Evolutionary conservation across 2,888 invertebrate genomes (phyloP), one percentile per base, ranked within the genome.

Genomic region (Caenorhabditis virilis): DNA sequence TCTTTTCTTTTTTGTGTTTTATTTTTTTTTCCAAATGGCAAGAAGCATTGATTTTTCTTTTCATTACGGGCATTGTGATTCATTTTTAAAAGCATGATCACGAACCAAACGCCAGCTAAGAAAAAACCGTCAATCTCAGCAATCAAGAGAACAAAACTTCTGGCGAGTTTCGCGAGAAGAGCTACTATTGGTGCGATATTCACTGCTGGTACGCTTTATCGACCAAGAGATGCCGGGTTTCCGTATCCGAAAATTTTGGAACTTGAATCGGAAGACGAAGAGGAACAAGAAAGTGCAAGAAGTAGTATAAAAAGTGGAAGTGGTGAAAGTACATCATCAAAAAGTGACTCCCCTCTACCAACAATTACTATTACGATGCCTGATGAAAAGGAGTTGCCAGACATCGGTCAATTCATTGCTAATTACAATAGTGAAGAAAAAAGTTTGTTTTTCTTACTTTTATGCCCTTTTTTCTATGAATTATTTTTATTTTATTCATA

Each of bases 141-240:
- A n/a, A n/a, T n/a, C n/a, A n/a, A n/a, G n/a, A n/a, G 13, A 30
- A 13, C 30, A 30, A 30, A 42, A 23, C 15, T 20, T 22, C 11
- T 42, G 7, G 42, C 42, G 15, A 20, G 25, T 23, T 23, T 23
- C 15, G 22, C 42, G 15, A 50, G 62, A 5, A n/a, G 62, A 52
- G 62, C 56, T 0, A 62, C 62, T 4, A 53, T 62, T 30, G 56
- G 56, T 43, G 56, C 56, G 0, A 15, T 62, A n/a, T 52, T 51
- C 22, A 52, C 62, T 15, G 33, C 50, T 41, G 50, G 49, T 0
- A 4, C 38, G n/a, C 35, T 50, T 5, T 38, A 52, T 1, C 5
- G 22, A 35, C 1, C 47, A 41, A 13, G 43, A 42, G 1, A 62
- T 52, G n/a, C n/a, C n/a, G 33, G 42, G 22, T 20, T 20, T 4